These are phyloP conservation scores for Bhutanitis thaidina DNA, from an alignment of 2,888 invertebrate species.

Conservation along the genomic window DNA sequence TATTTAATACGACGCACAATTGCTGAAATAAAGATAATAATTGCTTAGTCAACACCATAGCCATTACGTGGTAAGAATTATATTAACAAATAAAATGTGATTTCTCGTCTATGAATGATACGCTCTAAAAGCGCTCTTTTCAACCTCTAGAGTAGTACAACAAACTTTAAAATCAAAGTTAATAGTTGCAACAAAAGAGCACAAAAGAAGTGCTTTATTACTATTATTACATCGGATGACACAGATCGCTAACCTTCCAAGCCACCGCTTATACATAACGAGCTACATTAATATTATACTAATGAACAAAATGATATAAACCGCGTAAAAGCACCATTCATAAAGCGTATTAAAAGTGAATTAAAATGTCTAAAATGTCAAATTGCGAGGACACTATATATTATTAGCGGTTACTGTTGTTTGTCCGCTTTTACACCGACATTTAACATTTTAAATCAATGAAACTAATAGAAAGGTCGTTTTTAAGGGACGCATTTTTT, in stretches of 20 bases:
- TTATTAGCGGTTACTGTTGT: slow-evolving; percentile 7
- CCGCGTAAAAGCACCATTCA: slow-evolving; percentile 73
- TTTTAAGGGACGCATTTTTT: no score
- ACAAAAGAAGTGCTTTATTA: background rate
- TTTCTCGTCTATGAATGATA: slow-evolving; percentile 31
- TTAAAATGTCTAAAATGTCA: slow-evolving; percentile 76
- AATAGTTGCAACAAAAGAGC: slow-evolving; percentile 8
- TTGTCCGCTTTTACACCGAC: slow-evolving; percentile 7
- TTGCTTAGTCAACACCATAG: background rate
- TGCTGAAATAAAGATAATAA: no score
- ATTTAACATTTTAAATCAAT: background rate
- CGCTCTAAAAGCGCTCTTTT: slow-evolving; percentile 51
- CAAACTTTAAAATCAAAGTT: slow-evolving; percentile 15
- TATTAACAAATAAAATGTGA: slow-evolving; percentile 20
- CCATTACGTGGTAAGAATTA: slow-evolving; percentile 16
- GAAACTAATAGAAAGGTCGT: no score
- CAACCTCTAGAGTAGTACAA: slow-evolving; percentile 39
- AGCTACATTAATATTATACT: slow-evolving; percentile 64
- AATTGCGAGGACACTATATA: slow-evolving; percentile 42
- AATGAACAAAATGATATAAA: slow-evolving; percentile 75
- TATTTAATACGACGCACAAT: no score
- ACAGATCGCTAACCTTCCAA: slow-evolving; percentile 47
- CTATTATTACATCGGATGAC: slow-evolving; percentile 16
- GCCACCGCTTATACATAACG: slow-evolving; percentile 57
- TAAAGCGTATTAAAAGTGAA: slow-evolving; percentile 70